Evolutionary conservation across 2,113 vertebrate species (phyloP).

Genomic region (Smithornis capensis): DNA sequence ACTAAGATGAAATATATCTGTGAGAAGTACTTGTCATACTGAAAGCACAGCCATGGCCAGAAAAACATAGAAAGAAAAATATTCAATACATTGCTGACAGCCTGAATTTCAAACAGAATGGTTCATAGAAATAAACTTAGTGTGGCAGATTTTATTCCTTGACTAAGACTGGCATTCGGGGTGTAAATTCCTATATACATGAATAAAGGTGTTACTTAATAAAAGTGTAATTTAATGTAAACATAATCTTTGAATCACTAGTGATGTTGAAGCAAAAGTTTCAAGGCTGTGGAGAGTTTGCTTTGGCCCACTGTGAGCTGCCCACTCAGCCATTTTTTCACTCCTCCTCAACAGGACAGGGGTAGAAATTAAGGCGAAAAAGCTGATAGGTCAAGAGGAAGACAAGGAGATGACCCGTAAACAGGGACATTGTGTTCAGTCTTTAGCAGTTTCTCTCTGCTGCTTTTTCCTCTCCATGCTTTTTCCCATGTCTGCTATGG

Average conservation of each 20-base stretch:
- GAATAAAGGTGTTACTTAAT: background rate
- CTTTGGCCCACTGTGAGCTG: background rate
- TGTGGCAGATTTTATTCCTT: background rate
- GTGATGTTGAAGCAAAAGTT: background rate
- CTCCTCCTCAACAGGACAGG: background rate
- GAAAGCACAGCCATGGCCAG: background rate
- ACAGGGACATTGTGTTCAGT: background rate
- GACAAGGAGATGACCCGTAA: background rate
- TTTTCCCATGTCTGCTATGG: background rate
- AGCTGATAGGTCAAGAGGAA: background rate
- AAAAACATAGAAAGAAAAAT: background rate
- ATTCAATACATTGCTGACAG: background rate
- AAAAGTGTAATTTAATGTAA: background rate
- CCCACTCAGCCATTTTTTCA: background rate
- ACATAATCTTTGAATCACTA: background rate
- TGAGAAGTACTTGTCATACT: background rate
- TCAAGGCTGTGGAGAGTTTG: background rate
- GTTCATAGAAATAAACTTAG: background rate
- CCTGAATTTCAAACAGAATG: background rate
- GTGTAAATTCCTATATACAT: background rate
- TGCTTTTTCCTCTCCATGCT: background rate
- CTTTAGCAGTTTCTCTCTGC: background rate
- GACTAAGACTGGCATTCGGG: background rate
- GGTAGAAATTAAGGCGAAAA: background rate
- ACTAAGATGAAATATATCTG: background rate